phyloP scores from a whole-genome alignment of 2,113 vertebrate species.

The Sylvia atricapilla region DNA sequence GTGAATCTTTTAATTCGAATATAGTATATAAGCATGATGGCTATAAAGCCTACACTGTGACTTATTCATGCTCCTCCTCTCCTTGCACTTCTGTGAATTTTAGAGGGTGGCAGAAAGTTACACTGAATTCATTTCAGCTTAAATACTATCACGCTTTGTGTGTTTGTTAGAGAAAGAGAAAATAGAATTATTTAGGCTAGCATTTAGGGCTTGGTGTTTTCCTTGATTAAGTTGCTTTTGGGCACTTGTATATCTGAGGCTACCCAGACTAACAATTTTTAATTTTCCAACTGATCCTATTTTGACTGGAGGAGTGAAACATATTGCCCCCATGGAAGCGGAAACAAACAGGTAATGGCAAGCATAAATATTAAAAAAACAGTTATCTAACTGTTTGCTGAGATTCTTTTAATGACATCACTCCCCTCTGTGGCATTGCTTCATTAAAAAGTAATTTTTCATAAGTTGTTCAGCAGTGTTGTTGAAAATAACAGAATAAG shows the following conservation, averaged over 20 bases:
- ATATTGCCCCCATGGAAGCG: background rate
- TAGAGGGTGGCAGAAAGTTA: background rate
- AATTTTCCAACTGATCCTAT: background rate
- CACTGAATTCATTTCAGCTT: background rate
- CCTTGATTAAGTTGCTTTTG: background rate
- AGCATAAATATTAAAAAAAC: background rate
- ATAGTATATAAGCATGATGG: conserved; percentile 33
- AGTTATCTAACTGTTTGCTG: conserved; percentile 6
- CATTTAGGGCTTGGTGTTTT: background rate
- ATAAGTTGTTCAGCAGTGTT: background rate
- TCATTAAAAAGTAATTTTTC: conserved; percentile 68
- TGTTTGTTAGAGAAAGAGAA: background rate
- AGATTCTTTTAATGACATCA: conserved; percentile 16
- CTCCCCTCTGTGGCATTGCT: conserved; percentile 1
- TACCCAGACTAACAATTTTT: background rate
- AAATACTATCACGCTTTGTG: background rate
- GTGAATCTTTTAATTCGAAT: conserved; percentile 73
- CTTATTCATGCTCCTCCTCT: conserved; percentile 46
- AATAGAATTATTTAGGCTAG: background rate
- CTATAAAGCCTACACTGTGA: conserved; percentile 43
- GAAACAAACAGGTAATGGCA: background rate
- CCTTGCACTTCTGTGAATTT: background rate
- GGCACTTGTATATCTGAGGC: background rate
- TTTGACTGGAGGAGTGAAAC: background rate
- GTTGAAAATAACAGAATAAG: conserved; percentile 43